These are phyloP conservation scores for Metellina segmentata DNA, from an alignment of 2,888 invertebrate species.

Conservation along the genomic window DNA sequence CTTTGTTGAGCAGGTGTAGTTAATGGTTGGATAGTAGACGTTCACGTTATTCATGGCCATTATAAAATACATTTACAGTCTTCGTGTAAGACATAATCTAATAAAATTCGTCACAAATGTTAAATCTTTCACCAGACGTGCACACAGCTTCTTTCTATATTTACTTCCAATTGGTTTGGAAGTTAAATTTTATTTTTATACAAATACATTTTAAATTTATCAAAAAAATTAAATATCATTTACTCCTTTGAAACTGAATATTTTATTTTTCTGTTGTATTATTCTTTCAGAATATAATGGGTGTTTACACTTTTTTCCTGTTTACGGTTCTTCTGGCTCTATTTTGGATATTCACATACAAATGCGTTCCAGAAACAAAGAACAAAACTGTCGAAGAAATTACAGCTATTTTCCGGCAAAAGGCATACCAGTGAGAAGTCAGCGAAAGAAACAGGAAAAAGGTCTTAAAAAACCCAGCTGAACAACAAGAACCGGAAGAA, in stretches of 20 bases:
- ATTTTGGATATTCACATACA: conserved; percentile 89
- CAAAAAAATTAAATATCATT: not conserved
- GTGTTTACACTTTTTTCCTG: conserved; percentile 88
- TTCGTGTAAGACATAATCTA: too few species aligned
- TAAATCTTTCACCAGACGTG: not conserved
- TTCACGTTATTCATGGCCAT: too few species aligned
- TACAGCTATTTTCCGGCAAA: conserved; percentile 89
- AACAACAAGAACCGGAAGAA: conserved; percentile 35
- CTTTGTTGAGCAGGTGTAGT: too few species aligned
- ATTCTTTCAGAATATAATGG: conserved; percentile 83
- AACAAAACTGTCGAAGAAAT: conserved; percentile 92
- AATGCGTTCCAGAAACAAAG: conserved; percentile 94
- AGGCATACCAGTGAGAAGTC: conserved; percentile 77
- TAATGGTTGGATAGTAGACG: too few species aligned
- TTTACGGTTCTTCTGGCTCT: conserved; percentile 88
- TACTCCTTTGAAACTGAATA: not conserved
- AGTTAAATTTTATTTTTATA: not conserved
- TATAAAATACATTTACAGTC: too few species aligned
- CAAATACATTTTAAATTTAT: not conserved
- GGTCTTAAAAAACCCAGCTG: not conserved
- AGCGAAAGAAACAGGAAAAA: conserved; percentile 15
- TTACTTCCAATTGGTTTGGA: not conserved
- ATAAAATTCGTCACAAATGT: too few species aligned
- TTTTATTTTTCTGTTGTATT: too few species aligned
- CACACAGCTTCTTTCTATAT: not conserved